Conservation (phyloP, 2,797 vertebrate species). For the Eulemur coronatus region DNA sequence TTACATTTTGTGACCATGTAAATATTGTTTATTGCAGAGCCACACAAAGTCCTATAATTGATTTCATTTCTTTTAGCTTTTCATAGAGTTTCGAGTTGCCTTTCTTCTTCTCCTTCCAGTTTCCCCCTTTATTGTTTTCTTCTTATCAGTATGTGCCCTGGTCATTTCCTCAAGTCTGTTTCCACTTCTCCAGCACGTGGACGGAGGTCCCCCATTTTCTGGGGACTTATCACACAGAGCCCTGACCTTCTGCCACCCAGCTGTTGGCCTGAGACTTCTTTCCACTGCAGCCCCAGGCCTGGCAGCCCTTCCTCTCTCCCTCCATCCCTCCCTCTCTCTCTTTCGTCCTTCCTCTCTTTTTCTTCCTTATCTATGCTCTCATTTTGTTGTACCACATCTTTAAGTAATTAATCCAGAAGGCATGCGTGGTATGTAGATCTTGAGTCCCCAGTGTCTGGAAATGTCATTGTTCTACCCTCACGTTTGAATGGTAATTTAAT, state of each 20-base stretch:
- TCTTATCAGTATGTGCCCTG: not conserved
- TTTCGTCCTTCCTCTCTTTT: not conserved
- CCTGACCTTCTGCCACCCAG: not conserved
- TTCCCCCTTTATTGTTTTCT: not conserved
- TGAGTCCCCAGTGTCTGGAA: not conserved
- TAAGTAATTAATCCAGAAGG: not conserved
- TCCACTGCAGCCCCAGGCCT: not conserved
- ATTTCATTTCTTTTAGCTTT: not conserved
- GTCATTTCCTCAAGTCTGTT: not conserved
- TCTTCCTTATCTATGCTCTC: not conserved
- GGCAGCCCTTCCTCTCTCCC: too few relatives aligned
- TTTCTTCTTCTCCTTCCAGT: not conserved
- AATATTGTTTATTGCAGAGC: not conserved
- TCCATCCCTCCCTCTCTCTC: not conserved
- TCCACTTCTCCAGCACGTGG: not conserved
- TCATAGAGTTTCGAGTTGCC: not conserved
- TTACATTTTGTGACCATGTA: not conserved
- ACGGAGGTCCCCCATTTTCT: not conserved
- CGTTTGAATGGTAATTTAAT: not conserved
- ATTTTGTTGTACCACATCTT: not conserved
- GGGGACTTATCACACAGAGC: not conserved
- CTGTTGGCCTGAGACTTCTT: too few relatives aligned
- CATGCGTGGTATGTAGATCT: not conserved
- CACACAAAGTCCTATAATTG: not conserved
- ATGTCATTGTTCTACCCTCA: not conserved